These are phyloP conservation scores for Hirtodrosophila duncani DNA, from an alignment of 2,888 invertebrate species.

Conservation along the genomic window DNA sequence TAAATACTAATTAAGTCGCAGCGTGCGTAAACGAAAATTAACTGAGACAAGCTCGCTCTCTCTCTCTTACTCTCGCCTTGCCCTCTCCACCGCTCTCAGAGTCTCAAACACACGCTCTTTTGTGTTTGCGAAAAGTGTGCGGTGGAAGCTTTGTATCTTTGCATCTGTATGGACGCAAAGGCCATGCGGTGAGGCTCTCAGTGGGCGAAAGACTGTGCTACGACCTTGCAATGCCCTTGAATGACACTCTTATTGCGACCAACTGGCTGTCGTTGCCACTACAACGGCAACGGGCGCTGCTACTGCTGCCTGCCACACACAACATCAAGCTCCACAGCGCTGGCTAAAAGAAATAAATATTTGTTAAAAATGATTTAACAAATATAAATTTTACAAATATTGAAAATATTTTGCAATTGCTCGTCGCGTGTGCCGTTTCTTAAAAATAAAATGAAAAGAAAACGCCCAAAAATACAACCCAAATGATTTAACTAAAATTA, in stretches of 20 bases:
- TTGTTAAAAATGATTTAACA: background rate
- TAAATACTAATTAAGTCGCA: constrained; percentile 54
- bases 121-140: constrained; percentile 39
- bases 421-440: constrained; percentile 22
- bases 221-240: constrained; percentile 79
- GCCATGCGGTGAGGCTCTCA: constrained; percentile 46
- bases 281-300: constrained; percentile 63
- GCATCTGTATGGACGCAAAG: constrained; percentile 38
- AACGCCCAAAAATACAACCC: background rate
- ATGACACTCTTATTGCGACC: constrained; percentile 77
- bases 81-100: background rate
- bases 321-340: too few relatives aligned
- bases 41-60: background rate
- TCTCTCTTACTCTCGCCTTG: background rate
- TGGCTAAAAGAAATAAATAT: constrained; percentile 56
- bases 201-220: constrained; percentile 69
- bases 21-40: constrained; percentile 37
- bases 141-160: constrained; percentile 54
- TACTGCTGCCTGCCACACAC: constrained; percentile 65
- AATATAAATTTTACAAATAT: background rate
- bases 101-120: constrained; percentile 27
- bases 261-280: constrained; percentile 61
- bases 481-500: background rate
- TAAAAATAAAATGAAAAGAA: constrained; percentile 8
- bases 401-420: too few relatives aligned